These are phyloP conservation scores for Chitala chitala DNA, from an alignment of 2,113 vertebrate genomes.

Conservation along the genomic window DNA sequence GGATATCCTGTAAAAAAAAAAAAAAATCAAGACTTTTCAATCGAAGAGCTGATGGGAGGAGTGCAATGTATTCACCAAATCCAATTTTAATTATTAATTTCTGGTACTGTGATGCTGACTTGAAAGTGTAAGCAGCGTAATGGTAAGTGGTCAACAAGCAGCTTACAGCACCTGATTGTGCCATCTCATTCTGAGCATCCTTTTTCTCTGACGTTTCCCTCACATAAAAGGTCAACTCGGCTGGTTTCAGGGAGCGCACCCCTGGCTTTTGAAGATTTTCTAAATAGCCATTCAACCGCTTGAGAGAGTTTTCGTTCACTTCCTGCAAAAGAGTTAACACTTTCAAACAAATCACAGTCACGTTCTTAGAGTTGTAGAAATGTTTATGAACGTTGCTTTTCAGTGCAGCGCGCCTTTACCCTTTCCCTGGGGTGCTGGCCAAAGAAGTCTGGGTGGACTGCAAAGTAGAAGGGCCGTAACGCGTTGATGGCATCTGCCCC, in stretches of 20 bases:
- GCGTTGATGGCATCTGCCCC: conserved; percentile 85
- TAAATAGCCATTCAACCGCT: conserved; percentile 88
- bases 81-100: too few species aligned
- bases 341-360: too few species aligned
- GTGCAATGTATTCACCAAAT: too few species aligned
- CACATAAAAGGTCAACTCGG: conserved; percentile 85
- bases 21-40: too few species aligned
- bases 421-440: conserved; percentile 88
- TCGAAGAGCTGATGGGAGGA: too few species aligned
- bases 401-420: conserved; percentile 54
- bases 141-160: too few species aligned
- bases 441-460: conserved; percentile 96
- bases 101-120: too few species aligned
- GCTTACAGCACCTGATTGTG: conserved; percentile 60
- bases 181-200: conserved; percentile 57
- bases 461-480: conserved; percentile 95
- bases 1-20: neutral
- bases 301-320: conserved; percentile 95
- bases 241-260: conserved; percentile 68
- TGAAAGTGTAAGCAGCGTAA: too few species aligned
- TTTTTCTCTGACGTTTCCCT: conserved; percentile 71
- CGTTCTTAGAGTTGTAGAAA: too few species aligned
- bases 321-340: conserved; percentile 63
- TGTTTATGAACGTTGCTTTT: too few species aligned
- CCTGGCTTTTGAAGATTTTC: conserved; percentile 85